Conservation (phyloP, 2,888 invertebrate genomes). For the Drosophila ezoana region DNA sequence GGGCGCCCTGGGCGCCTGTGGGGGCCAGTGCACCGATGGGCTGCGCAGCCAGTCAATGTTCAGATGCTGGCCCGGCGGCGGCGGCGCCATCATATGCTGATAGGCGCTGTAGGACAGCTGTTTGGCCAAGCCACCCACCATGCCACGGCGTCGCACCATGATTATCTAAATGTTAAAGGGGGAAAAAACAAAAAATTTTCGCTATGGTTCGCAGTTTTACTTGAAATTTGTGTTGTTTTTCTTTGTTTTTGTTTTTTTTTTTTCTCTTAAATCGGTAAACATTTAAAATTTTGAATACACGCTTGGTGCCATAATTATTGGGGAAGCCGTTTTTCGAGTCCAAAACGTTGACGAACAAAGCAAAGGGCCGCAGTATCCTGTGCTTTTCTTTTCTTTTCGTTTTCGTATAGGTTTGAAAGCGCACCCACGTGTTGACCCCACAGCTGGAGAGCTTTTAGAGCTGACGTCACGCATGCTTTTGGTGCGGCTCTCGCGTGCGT, state of each 20-base stretch:
- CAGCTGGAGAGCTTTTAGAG: constrained; percentile 6
- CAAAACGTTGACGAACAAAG: constrained; percentile 33
- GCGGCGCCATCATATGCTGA: constrained; percentile 26
- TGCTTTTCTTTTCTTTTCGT: background rate
- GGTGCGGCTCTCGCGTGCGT: background rate
- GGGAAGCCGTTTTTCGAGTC: constrained; percentile 9
- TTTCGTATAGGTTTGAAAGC: background rate
- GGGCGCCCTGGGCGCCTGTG: background rate
- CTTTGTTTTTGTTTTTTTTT: background rate
- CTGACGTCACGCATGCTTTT: constrained; percentile 42
- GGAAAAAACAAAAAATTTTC: background rate
- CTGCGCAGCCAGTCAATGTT: constrained; percentile 2
- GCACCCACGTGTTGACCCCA: constrained; percentile 18
- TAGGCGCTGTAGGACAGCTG: constrained; percentile 36
- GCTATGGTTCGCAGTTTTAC: background rate
- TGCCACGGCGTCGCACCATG: constrained; percentile 52
- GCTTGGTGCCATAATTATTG: constrained; percentile 38
- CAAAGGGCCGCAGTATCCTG: constrained; percentile 36
- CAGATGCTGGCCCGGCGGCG: constrained; percentile 2
- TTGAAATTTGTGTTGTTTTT: constrained; percentile 19
- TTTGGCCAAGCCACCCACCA: constrained; percentile 26
- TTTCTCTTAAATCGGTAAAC: constrained; percentile 23
- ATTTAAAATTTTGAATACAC: constrained; percentile 60
- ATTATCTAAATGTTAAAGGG: background rate
- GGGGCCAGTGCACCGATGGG: background rate